A percentile compares a stretch with the other conserved stretches of the same genome.
Evolutionary conservation across 2,797 vertebrate genomes (phyloP).

Genomic region (Apogon talboti): DNA sequence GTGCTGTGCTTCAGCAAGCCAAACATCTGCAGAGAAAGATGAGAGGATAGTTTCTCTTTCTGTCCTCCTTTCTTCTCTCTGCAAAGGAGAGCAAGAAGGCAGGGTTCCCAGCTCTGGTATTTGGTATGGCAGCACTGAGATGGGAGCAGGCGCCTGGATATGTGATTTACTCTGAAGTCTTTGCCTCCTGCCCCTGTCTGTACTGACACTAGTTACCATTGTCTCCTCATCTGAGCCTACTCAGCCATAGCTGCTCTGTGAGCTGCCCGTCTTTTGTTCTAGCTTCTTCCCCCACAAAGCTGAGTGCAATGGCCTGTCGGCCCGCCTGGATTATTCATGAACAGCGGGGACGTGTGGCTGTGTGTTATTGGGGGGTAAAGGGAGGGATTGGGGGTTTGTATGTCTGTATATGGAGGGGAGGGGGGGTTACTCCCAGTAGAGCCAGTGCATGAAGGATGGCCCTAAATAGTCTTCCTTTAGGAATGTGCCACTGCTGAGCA

Average conservation of each 20-base stretch:
- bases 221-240: constrained; percentile 77
- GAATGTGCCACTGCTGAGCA: constrained; percentile 64
- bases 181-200: constrained; percentile 74
- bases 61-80: constrained; percentile 50
- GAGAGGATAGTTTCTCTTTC: constrained; percentile 56
- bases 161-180: constrained; percentile 77
- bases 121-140: constrained; percentile 67
- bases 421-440: constrained; percentile 60
- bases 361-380: constrained; percentile 73
- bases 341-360: constrained; percentile 83
- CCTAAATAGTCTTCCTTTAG: constrained; percentile 67
- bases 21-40: constrained; percentile 72
- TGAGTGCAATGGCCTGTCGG: constrained; percentile 77
- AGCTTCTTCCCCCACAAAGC: constrained; percentile 78
- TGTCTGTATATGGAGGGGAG: constrained; percentile 31
- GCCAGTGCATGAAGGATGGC: constrained; percentile 63
- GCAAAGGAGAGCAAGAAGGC: constrained; percentile 50
- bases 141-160: constrained; percentile 66
- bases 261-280: constrained; percentile 83
- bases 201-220: constrained; percentile 80
- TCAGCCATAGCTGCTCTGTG: constrained; percentile 78
- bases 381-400: constrained; percentile 62
- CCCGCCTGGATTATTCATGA: constrained; percentile 86
- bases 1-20: constrained; percentile 48
- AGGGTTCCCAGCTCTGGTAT: constrained; percentile 69